Evolutionary conservation across 2,113 vertebrate species (phyloP).

Genomic region (Carassius gibelio): DNA sequence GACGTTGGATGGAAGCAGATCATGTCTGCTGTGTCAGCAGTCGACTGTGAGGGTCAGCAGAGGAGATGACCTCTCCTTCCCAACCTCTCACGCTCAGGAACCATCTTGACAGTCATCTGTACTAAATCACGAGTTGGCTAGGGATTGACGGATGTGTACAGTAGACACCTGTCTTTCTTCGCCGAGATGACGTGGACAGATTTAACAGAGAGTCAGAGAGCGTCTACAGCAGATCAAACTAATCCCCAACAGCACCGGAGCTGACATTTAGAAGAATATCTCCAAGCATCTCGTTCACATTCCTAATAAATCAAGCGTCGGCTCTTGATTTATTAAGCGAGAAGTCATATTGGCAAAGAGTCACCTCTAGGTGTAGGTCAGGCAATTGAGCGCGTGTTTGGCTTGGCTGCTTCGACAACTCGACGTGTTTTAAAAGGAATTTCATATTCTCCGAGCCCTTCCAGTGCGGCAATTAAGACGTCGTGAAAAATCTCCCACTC

Average conservation of each 20-base stretch:
- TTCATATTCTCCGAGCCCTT: slow-evolving; percentile 2
- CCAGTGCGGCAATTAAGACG: slow-evolving; percentile 8
- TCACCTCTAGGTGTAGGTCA: slow-evolving; percentile 31
- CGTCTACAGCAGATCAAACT: slow-evolving; percentile 10
- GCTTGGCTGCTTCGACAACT: slow-evolving; percentile 8
- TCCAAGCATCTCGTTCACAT: slow-evolving; percentile 27
- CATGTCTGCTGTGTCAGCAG: slow-evolving; percentile 43
- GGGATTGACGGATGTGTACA: neutral
- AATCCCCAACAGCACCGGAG: neutral
- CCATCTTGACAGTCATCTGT: slow-evolving; percentile 60
- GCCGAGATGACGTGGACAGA: slow-evolving; percentile 1
- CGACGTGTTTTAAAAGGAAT: slow-evolving; percentile 24
- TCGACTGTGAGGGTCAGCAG: slow-evolving; percentile 52
- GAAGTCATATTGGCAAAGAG: slow-evolving; percentile 34
- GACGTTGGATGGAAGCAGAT: slow-evolving; percentile 39
- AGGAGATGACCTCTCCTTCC: slow-evolving; percentile 59
- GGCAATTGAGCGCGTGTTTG: slow-evolving; percentile 13
- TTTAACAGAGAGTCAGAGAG: slow-evolving; percentile 18
- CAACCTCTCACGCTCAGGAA: slow-evolving; percentile 61
- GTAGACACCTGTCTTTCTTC: slow-evolving; percentile 12
- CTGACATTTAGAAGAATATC: slow-evolving; percentile 36
- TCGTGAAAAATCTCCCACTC: neutral
- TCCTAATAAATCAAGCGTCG: slow-evolving; percentile 27
- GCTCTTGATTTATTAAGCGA: slow-evolving; percentile 33
- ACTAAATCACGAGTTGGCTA: neutral